Evolutionary conservation across 2,888 invertebrate genomes (phyloP), one percentile per base, ranked within the genome.

Genomic region (Xestobium rufovillosum): DNA sequence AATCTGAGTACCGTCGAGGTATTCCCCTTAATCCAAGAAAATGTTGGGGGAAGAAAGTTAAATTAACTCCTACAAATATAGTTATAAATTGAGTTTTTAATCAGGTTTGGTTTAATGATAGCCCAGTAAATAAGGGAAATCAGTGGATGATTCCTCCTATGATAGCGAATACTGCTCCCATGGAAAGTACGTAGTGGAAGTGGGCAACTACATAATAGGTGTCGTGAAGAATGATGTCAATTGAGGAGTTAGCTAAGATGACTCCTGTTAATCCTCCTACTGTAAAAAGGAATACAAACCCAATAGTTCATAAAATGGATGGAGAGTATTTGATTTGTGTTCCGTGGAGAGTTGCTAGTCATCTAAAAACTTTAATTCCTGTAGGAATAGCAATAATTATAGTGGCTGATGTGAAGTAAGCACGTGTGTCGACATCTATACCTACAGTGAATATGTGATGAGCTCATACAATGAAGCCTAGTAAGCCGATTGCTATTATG

Each of bases 361-460:
- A 85, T 16, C 86, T n/a, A n/a, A n/a, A n/a, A n/a, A n/a, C n/a
- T n/a, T n/a, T n/a, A n/a, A n/a, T n/a, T n/a, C n/a, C n/a, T 11
- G 86, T 87, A 0, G 86, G 85, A 0, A 87, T 75, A 1, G 83
- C 85, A 83, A 87, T 87, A 73, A 87, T 81, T 76, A 85, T 85
- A 11, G 85, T 87, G 0, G 83, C 84, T 29, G 85, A 79, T 0
- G 84, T n/a, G n/a, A n/a, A n/a, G n/a, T n/a, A n/a, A n/a, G n/a
- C n/a, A n/a, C n/a, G n/a, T n/a, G n/a, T n/a, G 65, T 86, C 84
- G 41, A 85, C 77, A 66, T 86, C 84, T 75, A 87, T 79, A 1
- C 86, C 85, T 19, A 86, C 78, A 2, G 84, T 85, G 65, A 86
- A 88, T 73, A 87, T 87, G 61, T 87, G 85, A 60, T 87, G n/a